Base-by-base conservation (phyloP, 1,140 invertebrate species). In the Wasmannia auropunctata region DNA sequence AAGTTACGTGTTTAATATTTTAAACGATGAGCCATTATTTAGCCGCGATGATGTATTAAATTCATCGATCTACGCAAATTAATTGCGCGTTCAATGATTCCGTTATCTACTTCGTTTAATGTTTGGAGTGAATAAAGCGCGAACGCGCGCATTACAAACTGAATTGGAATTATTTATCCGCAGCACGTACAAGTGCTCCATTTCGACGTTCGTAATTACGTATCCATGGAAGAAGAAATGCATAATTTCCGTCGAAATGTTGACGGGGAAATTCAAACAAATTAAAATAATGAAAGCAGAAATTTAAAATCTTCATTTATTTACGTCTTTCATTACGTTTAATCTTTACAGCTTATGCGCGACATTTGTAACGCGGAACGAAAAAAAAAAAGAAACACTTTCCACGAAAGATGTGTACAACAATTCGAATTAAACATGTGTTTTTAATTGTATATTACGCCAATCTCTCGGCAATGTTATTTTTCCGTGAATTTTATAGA, bases 21-120 rank as follows among this genome's bases (percentile, higher is more conserved):
- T 74, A 58, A 58, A 83, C 51, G 79, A 72, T 31, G 65, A 22
- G 37, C 63, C 65, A 70, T 83, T 83, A 83, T 83, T 83, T 72
- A 60, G 67, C 37, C 28, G 51, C 67, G 7, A 83, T 60, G 67
- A 72, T 72, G 65, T 81, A 83, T 83, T 83, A 83, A 83, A 83
- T 83, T 83, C 40, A 74, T 83, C 67, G 67, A 58, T 83, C 79
- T 72, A 72, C 79, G 25, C 51, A 72, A 83, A 83, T 83, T 83
- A 83, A 83, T 72, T 83, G 79, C 67, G 28, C 65, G 40, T 83
- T 83, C 79, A 74, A 83, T 83, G 79, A 83, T 83, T 74, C 54
- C n/a, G 79, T 83, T 83, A 83, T 83, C 79, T 72, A 83, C 67
- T 74, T 83, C 67, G 79, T 83, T 83, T 72, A 83, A 83, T 60